These are phyloP conservation scores for Aphelinus atriplicis DNA, from an alignment of 1,140 invertebrate genomes.

Conservation along the genomic window DNA sequence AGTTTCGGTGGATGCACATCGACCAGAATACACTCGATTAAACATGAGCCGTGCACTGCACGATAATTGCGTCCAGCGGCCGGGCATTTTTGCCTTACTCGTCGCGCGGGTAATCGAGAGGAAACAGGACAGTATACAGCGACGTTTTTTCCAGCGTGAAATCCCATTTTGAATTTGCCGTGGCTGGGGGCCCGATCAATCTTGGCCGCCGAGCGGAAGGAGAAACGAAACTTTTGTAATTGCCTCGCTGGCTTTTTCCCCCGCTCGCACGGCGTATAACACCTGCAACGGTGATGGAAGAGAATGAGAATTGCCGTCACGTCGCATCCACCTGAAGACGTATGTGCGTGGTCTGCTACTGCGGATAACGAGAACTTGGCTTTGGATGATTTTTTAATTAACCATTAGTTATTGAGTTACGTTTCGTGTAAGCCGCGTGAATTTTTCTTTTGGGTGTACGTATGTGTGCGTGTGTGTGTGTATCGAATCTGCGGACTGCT, in stretches of 20 bases:
- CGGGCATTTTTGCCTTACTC: not conserved
- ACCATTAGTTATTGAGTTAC: no score
- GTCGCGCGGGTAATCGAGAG: not conserved
- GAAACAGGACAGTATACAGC: not conserved
- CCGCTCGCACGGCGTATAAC: not conserved
- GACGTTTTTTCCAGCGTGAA: not conserved
- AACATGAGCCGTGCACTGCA: not conserved
- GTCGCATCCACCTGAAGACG: no score
- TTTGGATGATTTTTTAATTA: no score
- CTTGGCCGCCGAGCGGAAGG: not conserved
- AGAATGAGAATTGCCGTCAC: not conserved
- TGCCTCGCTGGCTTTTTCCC: constrained; percentile 12
- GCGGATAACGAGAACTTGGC: not conserved
- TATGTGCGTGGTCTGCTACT: not conserved
- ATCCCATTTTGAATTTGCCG: constrained; percentile 17
- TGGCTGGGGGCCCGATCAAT: constrained; percentile 14
- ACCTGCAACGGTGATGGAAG: constrained; percentile 6
- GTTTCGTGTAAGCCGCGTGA: no score
- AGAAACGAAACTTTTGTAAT: constrained; percentile 29
- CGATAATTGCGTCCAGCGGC: constrained; percentile 19
- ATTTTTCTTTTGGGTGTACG: no score
- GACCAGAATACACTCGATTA: no score
- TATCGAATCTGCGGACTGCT: no score
- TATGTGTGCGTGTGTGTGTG: no score
- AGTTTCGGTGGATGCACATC: no score